Percentiles rank a stretch among this genome's conserved stretches.
These are phyloP conservation scores for Mesoclemmys tuberculata DNA, from an alignment of 2,113 vertebrate species.

Conservation along the genomic window DNA sequence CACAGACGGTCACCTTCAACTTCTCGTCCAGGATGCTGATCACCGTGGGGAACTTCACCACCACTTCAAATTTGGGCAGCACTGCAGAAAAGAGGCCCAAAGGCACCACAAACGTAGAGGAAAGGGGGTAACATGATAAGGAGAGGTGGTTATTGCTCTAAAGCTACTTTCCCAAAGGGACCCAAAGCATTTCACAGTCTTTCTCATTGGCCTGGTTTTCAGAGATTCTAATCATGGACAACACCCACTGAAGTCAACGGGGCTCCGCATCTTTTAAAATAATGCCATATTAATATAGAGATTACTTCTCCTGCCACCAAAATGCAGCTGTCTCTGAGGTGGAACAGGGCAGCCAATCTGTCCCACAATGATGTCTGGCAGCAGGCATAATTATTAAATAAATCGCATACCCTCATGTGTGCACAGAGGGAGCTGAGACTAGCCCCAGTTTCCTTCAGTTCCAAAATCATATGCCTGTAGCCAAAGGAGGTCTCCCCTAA, in stretches of 20 bases:
- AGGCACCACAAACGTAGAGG: not conserved
- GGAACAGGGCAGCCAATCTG: not conserved
- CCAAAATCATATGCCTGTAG: not conserved
- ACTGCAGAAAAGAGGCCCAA: constrained; percentile 65
- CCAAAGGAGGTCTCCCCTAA: not conserved
- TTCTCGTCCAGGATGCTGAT: constrained; percentile 75
- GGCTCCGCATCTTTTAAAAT: not conserved
- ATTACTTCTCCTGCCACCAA: not conserved
- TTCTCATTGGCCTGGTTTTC: not conserved
- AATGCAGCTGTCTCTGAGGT: not conserved
- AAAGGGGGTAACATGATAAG: not conserved
- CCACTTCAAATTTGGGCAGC: constrained; percentile 80
- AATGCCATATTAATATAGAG: not conserved
- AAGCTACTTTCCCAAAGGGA: not conserved
- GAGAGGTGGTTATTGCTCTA: not conserved
- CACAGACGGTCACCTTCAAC: constrained; percentile 72
- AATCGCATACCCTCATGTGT: not conserved
- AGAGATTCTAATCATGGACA: not conserved
- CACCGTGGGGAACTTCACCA: constrained; percentile 66
- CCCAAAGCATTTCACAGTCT: not conserved
- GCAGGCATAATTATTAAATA: not conserved
- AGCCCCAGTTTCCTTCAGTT: not conserved
- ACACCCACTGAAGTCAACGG: not conserved
- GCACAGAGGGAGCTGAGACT: not conserved
- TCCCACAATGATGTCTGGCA: not conserved